Base-by-base conservation (phyloP, 1,140 invertebrate genomes). In the Pogonomyrmex barbatus region DNA sequence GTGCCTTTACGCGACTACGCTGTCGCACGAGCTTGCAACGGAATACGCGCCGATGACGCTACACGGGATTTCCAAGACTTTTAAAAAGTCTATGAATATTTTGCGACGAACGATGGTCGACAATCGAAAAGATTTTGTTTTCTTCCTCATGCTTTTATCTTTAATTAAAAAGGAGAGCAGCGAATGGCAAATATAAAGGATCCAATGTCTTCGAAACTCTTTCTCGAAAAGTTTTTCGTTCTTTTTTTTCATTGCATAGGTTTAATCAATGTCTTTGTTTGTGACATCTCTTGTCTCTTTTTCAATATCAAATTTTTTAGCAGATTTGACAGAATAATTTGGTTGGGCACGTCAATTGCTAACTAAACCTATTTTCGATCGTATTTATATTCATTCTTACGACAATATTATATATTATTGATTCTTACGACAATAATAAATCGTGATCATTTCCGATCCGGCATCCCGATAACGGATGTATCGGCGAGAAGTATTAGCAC, bases 11-110 rank as follows among this genome's bases (percentile, higher is more conserved):
- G 24, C 24, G 24, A 24, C 24, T 24, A 24, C 24, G 24, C 24
- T 24, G 12, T 62, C 45, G 56, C 60, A 1, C 33, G 70, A 89
- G 65, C 81, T 71, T 54, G 70, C 77, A 67, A 68, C 62, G 73
- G 68, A 82, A 73, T 42, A 70, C 12, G 54, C 45, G 52, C 9
- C 36, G 76, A 90, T 91, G 90, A 91, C 90, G 90, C 63, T 90
- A 91, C 65, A 62, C 52, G 90, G 90, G 82, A 91, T 91, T 91
- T 88, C 90, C 90, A 77, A 75, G 70, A 88, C 54, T 87, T 70
- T 73, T 67, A 68, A 88, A 89, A 91, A 63, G 50, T 67, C 12
- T 2, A 6, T 54, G 63, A 71, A 63, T 6, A 87, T 76, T 87
- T 86, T 6, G 9, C 33, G 50, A 79, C 24, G 45, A 50, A 70